Evolutionary conservation across 2,888 invertebrate species (phyloP), one percentile per base, ranked within the genome.

Genomic region (Melanargia galathea): DNA sequence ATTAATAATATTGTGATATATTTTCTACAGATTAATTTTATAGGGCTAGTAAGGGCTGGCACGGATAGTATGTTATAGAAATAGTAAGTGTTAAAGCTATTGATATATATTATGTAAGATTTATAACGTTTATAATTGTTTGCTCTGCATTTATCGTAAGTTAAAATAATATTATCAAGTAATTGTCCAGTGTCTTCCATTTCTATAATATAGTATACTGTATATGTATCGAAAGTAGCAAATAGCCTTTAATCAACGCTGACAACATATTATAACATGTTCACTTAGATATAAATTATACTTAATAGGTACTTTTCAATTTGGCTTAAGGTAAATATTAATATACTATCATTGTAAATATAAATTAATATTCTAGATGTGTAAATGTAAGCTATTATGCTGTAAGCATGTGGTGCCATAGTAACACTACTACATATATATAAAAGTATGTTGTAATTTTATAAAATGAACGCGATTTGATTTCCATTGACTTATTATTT

Each of bases 391-490:
- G 65, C 60, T 74, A 75, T 77, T 81, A 81, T 90, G 90, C 89
- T 91, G 69, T 86, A 87, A 90, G 91, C 90, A 89, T 89, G 84
- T 82, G 84, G 90, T 91, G 91, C 91, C 91, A 91, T 91, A 87
- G 80, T 82, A 82, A 84, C 83, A 86, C 82, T 84, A 82, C 83
- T 84, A 79, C 6, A 30, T 30, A 26, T 30, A 30, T 30, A 30
- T 76, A 78, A 79, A 77, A 83, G 79, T 82, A 83, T 83, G 35
- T 80, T 80, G 75, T 81, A 70, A 66, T 65, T 64, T 64, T 66
- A 58, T 62, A 68, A 63, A 52, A 61, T 54, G 48, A 63, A 35
- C 30, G 48, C 58, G 63, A 59, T 60, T 51, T 55, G 61, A 63
- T 58, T 62, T 60, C 54, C 58, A 63, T 43, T 43, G 60, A 60